Percentiles rank a stretch among this genome's conserved stretches.
Evolutionary conservation across 2,888 invertebrate species (phyloP).

Genomic region (Nomada ferruginata): DNA sequence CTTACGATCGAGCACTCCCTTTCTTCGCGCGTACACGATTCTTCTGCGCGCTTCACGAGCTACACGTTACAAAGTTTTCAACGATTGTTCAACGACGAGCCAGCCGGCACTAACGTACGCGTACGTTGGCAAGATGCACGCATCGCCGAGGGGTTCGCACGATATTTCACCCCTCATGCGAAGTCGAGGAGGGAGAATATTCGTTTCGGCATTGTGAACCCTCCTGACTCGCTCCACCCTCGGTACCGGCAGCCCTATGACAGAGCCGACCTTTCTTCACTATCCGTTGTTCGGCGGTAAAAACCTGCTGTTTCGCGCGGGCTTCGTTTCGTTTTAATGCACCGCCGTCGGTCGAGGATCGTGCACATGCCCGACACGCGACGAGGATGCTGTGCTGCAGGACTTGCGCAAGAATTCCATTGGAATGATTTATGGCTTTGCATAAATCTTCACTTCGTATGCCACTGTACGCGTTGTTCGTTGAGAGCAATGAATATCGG

Average conservation of each 20-base stretch:
- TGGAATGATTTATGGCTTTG: not conserved
- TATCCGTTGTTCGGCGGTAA: constrained; percentile 27
- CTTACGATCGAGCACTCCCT: constrained; percentile 1
- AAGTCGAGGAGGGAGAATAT: constrained; percentile 64
- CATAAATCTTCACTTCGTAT: not conserved
- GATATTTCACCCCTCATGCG: constrained; percentile 66
- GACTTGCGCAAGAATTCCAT: not conserved
- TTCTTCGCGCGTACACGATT: constrained; percentile 3
- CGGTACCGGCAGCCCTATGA: constrained; percentile 53
- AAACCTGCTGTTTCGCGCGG: constrained; percentile 32
- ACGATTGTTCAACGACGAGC: constrained; percentile 58
- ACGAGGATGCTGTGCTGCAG: not conserved
- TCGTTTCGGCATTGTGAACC: constrained; percentile 71
- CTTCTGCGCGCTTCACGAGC: not conserved
- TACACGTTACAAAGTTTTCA: constrained; percentile 36
- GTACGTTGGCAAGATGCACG: constrained; percentile 69
- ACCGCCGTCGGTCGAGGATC: not conserved
- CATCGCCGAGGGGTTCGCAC: constrained; percentile 58
- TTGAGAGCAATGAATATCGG: too few species aligned
- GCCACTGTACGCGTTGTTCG: too few species aligned
- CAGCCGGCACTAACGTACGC: constrained; percentile 74
- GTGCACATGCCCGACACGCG: not conserved
- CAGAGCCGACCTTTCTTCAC: constrained; percentile 62
- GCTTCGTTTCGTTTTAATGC: constrained; percentile 37
- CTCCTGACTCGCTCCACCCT: constrained; percentile 63